These are phyloP conservation scores for Chroicocephalus ridibundus DNA, from an alignment of 2,113 vertebrate species.

Conservation along the genomic window DNA sequence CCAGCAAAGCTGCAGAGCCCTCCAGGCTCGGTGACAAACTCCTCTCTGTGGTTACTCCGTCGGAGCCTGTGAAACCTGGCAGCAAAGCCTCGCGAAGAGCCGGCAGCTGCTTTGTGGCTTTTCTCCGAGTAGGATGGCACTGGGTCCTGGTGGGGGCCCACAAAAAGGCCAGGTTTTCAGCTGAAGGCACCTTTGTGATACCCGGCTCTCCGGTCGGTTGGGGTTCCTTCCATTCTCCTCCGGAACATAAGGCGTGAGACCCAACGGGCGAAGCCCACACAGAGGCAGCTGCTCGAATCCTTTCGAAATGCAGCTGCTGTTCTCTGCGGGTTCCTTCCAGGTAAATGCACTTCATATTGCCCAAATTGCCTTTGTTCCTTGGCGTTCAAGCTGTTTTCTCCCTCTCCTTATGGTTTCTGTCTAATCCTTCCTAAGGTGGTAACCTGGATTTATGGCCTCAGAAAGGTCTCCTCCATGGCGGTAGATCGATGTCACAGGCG, in stretches of 20 bases:
- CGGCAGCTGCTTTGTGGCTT: not conserved
- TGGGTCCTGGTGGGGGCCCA: not conserved
- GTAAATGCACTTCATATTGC: not conserved
- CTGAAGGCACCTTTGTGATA: not conserved
- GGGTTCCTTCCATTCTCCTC: not conserved
- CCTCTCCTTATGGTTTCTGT: not conserved
- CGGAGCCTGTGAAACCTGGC: not conserved
- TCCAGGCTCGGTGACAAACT: not conserved
- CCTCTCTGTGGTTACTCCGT: not conserved
- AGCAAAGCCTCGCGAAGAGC: not conserved
- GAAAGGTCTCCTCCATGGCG: not conserved
- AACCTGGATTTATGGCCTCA: not conserved
- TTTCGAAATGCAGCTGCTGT: not conserved
- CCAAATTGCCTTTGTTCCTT: not conserved
- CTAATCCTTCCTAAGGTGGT: not conserved
- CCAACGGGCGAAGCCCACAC: rapidly evolving
- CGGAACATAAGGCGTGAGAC: not conserved
- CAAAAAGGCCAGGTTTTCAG: not conserved
- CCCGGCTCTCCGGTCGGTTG: not conserved
- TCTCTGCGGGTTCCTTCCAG: not conserved
- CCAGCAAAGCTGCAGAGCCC: not conserved
- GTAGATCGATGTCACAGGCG: not conserved
- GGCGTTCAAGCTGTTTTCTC: not conserved
- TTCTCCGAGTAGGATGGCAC: not conserved
- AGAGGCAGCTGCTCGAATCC: not conserved